A percentile compares a stretch with the other conserved stretches of the same genome.
Conservation (phyloP, 2,797 vertebrate species). For the Acipenser oxyrinchus region DNA sequence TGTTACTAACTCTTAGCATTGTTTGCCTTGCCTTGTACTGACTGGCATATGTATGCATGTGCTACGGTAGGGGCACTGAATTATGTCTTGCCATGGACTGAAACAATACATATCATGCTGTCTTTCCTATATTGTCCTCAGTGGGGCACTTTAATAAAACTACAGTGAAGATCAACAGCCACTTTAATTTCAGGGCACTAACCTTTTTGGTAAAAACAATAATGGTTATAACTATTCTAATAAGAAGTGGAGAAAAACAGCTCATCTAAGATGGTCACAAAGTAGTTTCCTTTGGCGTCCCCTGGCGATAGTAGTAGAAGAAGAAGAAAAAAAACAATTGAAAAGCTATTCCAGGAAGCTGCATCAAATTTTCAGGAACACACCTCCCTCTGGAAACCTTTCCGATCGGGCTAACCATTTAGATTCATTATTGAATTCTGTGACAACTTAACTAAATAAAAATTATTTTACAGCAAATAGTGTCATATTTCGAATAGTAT, state of each 20-base stretch:
- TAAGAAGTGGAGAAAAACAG: background rate
- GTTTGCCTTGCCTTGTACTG: no score
- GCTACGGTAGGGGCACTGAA: constrained; percentile 36
- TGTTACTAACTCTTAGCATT: no score
- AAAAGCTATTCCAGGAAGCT: constrained; percentile 17
- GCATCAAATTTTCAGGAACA: background rate
- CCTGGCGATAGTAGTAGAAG: constrained; percentile 24
- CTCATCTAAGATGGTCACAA: constrained; percentile 8
- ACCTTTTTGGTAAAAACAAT: constrained; percentile 1
- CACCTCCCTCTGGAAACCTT: background rate
- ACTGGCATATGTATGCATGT: no score
- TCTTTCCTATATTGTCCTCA: constrained; percentile 43
- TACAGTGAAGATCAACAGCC: constrained; percentile 48
- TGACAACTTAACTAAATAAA: background rate
- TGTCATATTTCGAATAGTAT: background rate
- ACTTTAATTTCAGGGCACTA: background rate
- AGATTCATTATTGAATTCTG: background rate
- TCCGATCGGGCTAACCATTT: background rate
- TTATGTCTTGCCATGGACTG: constrained; percentile 54
- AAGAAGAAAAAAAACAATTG: constrained; percentile 24
- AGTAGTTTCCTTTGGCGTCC: background rate
- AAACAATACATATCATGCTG: constrained; percentile 53
- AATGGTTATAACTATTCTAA: constrained; percentile 3
- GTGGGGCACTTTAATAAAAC: constrained; percentile 51
- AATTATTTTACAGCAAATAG: no score